Base-by-base conservation (phyloP, 2,888 invertebrate genomes). In the Mongoloraphidia duomilia region DNA sequence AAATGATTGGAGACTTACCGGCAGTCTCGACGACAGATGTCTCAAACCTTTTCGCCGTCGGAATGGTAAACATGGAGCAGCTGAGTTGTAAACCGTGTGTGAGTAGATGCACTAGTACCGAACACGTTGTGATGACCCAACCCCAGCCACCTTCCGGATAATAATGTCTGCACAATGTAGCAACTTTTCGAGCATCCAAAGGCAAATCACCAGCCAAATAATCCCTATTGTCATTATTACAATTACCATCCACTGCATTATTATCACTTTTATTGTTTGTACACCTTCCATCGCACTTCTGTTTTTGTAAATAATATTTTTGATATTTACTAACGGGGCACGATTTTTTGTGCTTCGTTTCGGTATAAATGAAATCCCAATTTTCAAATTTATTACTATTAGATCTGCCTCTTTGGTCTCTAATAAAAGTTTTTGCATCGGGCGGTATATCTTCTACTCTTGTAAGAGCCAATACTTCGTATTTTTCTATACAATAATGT, bases 131-230 rank as follows among this genome's bases (percentile, higher is more conserved):
- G 51, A 89, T 76, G 48, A 86, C 77, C 84, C 85, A 89, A 11
- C 88, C 88, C 88, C 88, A 89, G 11, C 87, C 87, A 5, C 87
- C 86, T 69, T 89, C 89, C 8, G 87, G 88, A 66, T 88, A 88
- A 69, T 88, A 87, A 59, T 88, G 82, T 48, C 82, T 71, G 48
- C 79, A 75, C 41, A 79, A 68, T 66, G 57, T 67, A 62, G 53
- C 72, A 65, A 62, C 58, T 58, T 67, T 67, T 33, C 66, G 55
- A 11, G 66, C 65, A 50, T 67, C 67, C 46, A 67, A 51, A 2
- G 65, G 66, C 33, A 66, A 57, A 44, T 66, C 66, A 11, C 60
- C 62, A 17, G 58, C 48, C 44, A 58, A 54, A 49, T 57, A 56
- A 44, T 58, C 59, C 38, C 26, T 26, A 6, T 55, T 56, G 52